Conservation (phyloP, 1,140 invertebrate species). For the Hyposmocoma kahamanoa region DNA sequence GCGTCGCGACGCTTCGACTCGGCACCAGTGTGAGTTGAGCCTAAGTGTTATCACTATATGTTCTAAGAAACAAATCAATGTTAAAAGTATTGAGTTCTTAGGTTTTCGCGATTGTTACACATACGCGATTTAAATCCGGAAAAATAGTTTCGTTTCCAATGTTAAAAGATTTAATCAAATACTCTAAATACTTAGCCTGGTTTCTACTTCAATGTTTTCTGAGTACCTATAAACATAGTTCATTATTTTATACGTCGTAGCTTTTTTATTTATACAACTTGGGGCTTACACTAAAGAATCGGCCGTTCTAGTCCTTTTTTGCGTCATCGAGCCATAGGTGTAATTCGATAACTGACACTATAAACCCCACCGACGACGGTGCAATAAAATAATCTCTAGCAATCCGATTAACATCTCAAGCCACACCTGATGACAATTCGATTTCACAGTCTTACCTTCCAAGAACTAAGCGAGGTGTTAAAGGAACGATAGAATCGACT, state of each 20-base stretch:
- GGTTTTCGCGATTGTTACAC: too few relatives aligned
- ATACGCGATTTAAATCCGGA: too few relatives aligned
- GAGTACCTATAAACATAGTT: neutral
- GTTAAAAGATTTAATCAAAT: neutral
- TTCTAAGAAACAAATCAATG: too few relatives aligned
- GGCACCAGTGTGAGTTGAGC: too few relatives aligned
- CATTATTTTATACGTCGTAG: neutral
- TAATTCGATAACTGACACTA: neutral
- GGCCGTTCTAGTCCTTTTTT: neutral
- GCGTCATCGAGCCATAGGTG: neutral
- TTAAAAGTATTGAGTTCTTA: too few relatives aligned
- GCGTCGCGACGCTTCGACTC: too few relatives aligned
- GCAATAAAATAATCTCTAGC: slow-evolving; percentile 14
- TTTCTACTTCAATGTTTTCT: neutral
- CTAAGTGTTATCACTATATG: too few relatives aligned
- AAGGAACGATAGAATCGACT: slow-evolving; percentile 43
- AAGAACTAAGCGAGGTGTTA: slow-evolving; percentile 43
- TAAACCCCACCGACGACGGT: neutral
- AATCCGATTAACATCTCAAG: slow-evolving; percentile 39
- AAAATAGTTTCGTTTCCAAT: too few relatives aligned
- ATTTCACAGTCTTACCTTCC: slow-evolving; percentile 44
- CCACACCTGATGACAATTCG: slow-evolving; percentile 41
- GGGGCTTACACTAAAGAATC: neutral
- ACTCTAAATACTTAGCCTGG: neutral
- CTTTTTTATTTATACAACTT: neutral